phyloP scores from a whole-genome alignment of 2,113 vertebrate genomes.

The Caretta caretta region DNA sequence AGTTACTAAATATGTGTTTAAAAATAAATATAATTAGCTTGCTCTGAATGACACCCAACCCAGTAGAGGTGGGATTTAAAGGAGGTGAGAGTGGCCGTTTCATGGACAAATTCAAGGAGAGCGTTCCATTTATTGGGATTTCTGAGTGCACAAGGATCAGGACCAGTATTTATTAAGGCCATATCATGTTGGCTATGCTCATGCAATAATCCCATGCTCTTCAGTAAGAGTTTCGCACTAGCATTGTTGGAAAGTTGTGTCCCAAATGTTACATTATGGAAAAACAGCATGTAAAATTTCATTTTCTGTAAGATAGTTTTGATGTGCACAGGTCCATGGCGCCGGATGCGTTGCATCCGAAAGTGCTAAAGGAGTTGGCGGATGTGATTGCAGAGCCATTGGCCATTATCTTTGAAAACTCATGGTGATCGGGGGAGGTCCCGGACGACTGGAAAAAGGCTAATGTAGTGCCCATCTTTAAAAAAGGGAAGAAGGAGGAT shows the following conservation, averaged over 20 bases:
- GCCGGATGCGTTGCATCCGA: too few relatives aligned
- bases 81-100: neutral
- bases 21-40: neutral
- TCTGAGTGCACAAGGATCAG: too few relatives aligned
- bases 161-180: neutral
- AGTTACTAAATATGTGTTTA: neutral
- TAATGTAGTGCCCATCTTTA: too few relatives aligned
- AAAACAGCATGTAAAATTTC: accelerated
- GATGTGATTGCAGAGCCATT: too few relatives aligned
- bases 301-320: neutral
- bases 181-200: accelerated
- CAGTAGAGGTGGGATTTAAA: neutral
- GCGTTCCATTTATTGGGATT: neutral
- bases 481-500: too few relatives aligned
- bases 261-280: neutral
- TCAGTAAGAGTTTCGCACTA: neutral
- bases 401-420: too few relatives aligned
- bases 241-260: neutral
- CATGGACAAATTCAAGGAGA: neutral
- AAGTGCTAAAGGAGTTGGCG: too few relatives aligned
- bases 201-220: accelerated
- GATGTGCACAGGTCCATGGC: neutral
- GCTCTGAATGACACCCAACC: neutral
- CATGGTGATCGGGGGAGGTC: too few relatives aligned
- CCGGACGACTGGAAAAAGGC: too few relatives aligned